Percentiles rank a stretch among this genome's conserved stretches.
Conservation (phyloP, 2,113 vertebrate genomes). For the Tor tambroides region DNA sequence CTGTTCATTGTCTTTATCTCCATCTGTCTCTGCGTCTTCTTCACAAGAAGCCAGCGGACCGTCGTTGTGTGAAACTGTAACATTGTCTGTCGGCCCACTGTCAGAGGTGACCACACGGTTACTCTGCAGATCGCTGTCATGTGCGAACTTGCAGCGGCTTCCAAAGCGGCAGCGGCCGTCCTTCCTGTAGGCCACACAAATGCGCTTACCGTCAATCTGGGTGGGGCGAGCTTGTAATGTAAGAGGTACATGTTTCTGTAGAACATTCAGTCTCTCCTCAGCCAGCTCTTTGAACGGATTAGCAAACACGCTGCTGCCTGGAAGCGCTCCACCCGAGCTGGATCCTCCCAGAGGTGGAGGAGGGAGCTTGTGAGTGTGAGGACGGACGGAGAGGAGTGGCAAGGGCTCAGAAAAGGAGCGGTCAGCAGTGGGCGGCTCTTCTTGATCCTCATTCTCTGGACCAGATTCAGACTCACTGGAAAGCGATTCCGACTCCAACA, state of each 20-base stretch:
- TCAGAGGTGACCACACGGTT: neutral
- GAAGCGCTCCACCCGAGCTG: neutral
- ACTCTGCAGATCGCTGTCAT: slow-evolving; percentile 80
- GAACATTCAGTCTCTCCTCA: slow-evolving; percentile 71
- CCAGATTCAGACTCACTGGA: slow-evolving; percentile 72
- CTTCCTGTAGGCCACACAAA: slow-evolving; percentile 78
- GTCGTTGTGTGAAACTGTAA: slow-evolving; percentile 12
- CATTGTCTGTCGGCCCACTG: neutral
- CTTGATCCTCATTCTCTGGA: slow-evolving; percentile 52
- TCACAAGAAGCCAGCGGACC: neutral
- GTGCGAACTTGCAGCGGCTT: slow-evolving; percentile 80
- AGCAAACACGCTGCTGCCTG: slow-evolving; percentile 75
- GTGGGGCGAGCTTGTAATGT: slow-evolving; percentile 74
- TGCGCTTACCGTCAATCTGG: slow-evolving; percentile 73
- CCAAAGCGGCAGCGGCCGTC: slow-evolving; percentile 80
- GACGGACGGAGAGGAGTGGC: neutral
- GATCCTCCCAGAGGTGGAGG: slow-evolving; percentile 67
- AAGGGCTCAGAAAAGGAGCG: neutral
- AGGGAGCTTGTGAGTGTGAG: slow-evolving; percentile 65
- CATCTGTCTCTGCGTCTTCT: slow-evolving; percentile 32
- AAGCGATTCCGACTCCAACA: slow-evolving; percentile 71
- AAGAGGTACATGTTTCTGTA: slow-evolving; percentile 82
- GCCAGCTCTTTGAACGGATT: slow-evolving; percentile 79
- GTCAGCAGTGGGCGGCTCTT: neutral
- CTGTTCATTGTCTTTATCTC: slow-evolving; percentile 58